A percentile compares a stretch with the other conserved stretches of the same genome.
Conservation (phyloP, 2,113 vertebrate species). For the Sinocyclocheilus grahami region DNA sequence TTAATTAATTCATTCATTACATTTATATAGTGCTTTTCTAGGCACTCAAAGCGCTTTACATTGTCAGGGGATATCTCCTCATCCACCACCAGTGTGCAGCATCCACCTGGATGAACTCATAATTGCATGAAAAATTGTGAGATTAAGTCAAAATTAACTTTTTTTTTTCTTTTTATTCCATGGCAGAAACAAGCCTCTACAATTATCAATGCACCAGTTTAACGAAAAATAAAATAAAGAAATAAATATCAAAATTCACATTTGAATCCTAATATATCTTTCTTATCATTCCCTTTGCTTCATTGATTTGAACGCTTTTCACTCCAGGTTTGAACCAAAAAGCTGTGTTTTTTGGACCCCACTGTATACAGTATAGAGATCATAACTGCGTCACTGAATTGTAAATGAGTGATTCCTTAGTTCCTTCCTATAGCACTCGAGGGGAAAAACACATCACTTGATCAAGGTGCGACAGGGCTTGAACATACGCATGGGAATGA, state of each 20-base stretch:
- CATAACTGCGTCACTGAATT: conserved; percentile 16
- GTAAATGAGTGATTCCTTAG: conserved; percentile 44
- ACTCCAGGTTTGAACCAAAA: not conserved
- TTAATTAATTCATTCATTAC: no score
- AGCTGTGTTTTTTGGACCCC: not conserved
- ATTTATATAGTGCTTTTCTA: no score
- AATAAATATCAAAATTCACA: not conserved
- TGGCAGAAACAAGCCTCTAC: not conserved
- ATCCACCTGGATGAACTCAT: no score
- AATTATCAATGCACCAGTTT: not conserved
- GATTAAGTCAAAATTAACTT: not conserved
- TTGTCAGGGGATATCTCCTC: no score
- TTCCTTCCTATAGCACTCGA: conserved; percentile 17
- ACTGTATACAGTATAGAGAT: not conserved
- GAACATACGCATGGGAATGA: conserved; percentile 50
- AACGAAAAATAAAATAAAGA: no score
- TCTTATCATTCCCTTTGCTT: not conserved
- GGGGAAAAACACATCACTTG: conserved; percentile 18
- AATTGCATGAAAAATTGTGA: not conserved
- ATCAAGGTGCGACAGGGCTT: conserved; percentile 40
- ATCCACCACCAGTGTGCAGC: no score
- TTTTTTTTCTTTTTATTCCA: not conserved
- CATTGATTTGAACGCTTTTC: not conserved
- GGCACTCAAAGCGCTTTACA: no score
- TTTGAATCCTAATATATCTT: no score